Base-by-base conservation (phyloP, 2,113 vertebrate genomes). In the Tachuris rubrigastra region DNA sequence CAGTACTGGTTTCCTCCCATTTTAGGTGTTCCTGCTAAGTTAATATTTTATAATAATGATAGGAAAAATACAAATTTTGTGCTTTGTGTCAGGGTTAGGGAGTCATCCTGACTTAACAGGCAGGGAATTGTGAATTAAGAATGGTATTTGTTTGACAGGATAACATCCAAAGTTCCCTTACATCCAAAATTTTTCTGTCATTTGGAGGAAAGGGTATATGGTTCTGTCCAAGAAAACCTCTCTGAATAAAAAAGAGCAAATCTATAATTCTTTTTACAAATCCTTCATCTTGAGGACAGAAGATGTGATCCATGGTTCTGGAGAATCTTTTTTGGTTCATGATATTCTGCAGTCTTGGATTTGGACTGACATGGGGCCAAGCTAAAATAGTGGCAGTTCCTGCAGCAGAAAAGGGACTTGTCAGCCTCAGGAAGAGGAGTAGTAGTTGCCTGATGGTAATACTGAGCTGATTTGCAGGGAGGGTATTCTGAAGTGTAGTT, bases 251-350 rank as follows among this genome's bases (percentile, higher is more conserved):
- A 4, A 75, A 68, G 41, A 87, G 4, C 24, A 91, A 62, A n/a
- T 16, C 23, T 66, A 27, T 8, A 28, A 25, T 60, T 91, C 18
- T 55, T 91, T 17, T 75, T 87, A 66, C 1, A 3, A 37, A 71
- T 62, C 53, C 50, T 81, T 90, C 31, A 15, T 60, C 37, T 91
- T 60, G 55, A 77, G 41, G 44, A 55, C 39, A 55, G 49, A 65
- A 81, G 9, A 12, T 63, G 19, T 49, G 44, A 11, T 72, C 25
- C 0, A 0, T 59, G 67, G 12, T 33, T 39, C 68, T 85, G 50
- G 46, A 71, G 68, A 33, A 71, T 77, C 76, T 69, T 19, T 11
- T 60, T 66, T 56, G 12, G 13, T 63, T 37, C 2, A 2, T 53
- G 27, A 35, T n/a, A 69, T 44, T 20, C n/a, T 68, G 3, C 1